These are phyloP conservation scores for Galago senegalensis DNA, from an alignment of 2,797 vertebrate genomes.

Conservation along the genomic window DNA sequence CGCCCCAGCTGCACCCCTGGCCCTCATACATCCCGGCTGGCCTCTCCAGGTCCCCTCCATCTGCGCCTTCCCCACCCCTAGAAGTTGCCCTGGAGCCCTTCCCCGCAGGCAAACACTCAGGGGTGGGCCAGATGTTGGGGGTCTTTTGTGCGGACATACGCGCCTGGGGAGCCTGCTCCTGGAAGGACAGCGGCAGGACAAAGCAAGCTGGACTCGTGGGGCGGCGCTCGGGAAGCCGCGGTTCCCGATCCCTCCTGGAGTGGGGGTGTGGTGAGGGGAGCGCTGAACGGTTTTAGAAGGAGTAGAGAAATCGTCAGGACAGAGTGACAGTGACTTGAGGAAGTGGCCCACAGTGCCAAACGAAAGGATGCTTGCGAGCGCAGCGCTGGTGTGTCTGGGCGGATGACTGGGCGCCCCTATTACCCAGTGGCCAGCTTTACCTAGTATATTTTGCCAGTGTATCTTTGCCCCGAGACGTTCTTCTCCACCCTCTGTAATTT, in stretches of 20 bases:
- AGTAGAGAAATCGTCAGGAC: slow-evolving; percentile 38
- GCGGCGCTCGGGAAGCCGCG: background rate
- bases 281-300: background rate
- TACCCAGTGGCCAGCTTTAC: background rate
- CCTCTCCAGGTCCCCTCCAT: background rate
- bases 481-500: background rate
- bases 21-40: background rate
- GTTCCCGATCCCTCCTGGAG: background rate
- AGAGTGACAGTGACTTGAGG: slow-evolving; percentile 19
- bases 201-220: slow-evolving; percentile 67
- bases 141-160: slow-evolving; percentile 71
- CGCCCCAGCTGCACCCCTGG: background rate
- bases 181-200: slow-evolving; percentile 82
- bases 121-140: slow-evolving; percentile 62
- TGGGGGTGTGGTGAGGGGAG: slow-evolving; percentile 40
- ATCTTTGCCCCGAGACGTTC: background rate
- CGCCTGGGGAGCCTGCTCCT: slow-evolving; percentile 59
- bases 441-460: background rate
- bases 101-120: background rate
- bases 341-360: background rate
- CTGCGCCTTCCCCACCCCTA: background rate
- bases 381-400: slow-evolving; percentile 49
- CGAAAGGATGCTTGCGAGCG: slow-evolving; percentile 47
- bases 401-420: slow-evolving; percentile 14
- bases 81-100: slow-evolving; percentile 59